Conservation (phyloP, 1,140 invertebrate genomes). For the Drosophila simulans region DNA sequence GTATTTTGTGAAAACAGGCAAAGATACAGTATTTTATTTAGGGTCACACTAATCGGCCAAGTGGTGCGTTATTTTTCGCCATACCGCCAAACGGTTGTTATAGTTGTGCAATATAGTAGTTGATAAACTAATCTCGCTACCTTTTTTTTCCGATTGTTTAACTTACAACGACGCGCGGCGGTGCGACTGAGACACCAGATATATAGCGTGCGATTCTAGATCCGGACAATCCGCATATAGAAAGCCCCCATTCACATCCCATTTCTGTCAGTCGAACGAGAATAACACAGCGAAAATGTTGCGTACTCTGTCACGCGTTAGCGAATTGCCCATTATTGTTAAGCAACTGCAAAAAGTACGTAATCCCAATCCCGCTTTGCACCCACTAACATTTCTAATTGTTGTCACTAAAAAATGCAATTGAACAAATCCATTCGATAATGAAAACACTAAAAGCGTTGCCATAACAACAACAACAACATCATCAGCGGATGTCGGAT, state of each 20-base stretch:
- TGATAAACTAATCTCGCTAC: slow-evolving; percentile 38
- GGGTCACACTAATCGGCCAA: not conserved
- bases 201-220: slow-evolving; percentile 12
- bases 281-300: slow-evolving; percentile 65
- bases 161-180: slow-evolving; percentile 46
- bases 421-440: slow-evolving; percentile 14
- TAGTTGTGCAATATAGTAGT: slow-evolving; percentile 36
- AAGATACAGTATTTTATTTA: not conserved
- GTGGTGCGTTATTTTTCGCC: not conserved
- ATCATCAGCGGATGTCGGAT: slow-evolving; percentile 2
- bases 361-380: slow-evolving; percentile 37
- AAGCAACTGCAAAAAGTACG: slow-evolving; percentile 84
- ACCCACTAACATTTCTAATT: slow-evolving; percentile 50
- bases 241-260: not conserved
- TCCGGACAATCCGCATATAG: slow-evolving; percentile 3
- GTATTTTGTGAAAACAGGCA: not conserved
- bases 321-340: slow-evolving; percentile 76
- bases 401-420: slow-evolving; percentile 31
- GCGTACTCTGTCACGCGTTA: slow-evolving; percentile 77
- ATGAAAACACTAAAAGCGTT: slow-evolving; percentile 24
- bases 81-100: not conserved
- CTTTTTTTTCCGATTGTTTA: slow-evolving; percentile 45
- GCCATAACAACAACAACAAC: slow-evolving; percentile 25
- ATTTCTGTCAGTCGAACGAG: slow-evolving; percentile 3
- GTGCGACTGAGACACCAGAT: slow-evolving; percentile 36